Percentiles rank a stretch among this genome's conserved stretches.
Evolutionary conservation across 2,797 vertebrate species (phyloP).

Genomic region (Acridotheres tristis): DNA sequence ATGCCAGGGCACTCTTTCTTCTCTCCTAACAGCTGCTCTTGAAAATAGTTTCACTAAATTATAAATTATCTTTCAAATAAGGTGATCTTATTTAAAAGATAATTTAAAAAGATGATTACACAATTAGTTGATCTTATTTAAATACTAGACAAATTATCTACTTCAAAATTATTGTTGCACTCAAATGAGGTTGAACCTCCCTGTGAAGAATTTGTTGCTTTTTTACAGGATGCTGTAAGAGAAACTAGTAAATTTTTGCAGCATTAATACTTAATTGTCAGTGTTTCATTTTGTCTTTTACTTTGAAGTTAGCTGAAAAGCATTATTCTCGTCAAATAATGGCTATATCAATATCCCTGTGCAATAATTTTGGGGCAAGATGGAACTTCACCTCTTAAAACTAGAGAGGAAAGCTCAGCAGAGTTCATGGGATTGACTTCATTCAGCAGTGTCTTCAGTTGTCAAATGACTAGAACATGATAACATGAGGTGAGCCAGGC

Average conservation of each 20-base stretch:
- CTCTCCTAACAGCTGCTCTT: background rate
- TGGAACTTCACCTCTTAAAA: background rate
- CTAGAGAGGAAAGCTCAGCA: background rate
- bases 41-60: background rate
- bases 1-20: background rate
- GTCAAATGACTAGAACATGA: background rate
- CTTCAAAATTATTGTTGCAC: background rate
- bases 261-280: background rate
- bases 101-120: background rate
- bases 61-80: background rate
- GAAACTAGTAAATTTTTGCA: background rate
- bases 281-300: background rate
- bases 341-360: background rate
- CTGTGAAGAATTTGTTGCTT: background rate
- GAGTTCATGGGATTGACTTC: background rate
- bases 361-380: background rate
- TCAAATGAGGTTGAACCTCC: background rate
- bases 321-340: background rate
- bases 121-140: background rate
- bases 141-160: background rate
- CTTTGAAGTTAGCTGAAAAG: background rate
- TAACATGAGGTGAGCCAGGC: background rate
- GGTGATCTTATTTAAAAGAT: background rate
- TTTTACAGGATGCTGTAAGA: background rate
- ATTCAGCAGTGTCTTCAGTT: fast-evolving